These are phyloP conservation scores for Hermatobates lingyangjiaoensis DNA, from an alignment of 1,140 invertebrate species.

Conservation along the genomic window DNA sequence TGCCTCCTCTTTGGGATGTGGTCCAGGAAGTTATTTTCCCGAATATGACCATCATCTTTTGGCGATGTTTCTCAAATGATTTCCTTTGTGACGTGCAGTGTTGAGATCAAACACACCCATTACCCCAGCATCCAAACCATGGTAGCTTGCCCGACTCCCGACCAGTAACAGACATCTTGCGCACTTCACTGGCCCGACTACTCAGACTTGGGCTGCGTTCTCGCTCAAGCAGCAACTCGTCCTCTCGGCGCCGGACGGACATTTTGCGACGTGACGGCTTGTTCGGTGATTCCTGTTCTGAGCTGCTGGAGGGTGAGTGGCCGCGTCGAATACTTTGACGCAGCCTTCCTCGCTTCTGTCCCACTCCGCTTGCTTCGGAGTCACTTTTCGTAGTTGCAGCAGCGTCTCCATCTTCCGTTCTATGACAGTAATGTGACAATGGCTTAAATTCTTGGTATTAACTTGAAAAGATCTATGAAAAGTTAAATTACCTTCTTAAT, in stretches of 20 bases:
- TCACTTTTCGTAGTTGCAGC: not conserved
- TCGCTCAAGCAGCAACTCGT: slow-evolving; percentile 12
- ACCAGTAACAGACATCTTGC: slow-evolving; percentile 18
- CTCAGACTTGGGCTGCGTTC: slow-evolving; percentile 20
- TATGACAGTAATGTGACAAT: too few relatives aligned
- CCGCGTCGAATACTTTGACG: slow-evolving; percentile 7
- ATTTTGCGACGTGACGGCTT: slow-evolving; percentile 15
- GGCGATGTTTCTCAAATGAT: too few relatives aligned
- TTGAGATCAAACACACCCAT: slow-evolving; percentile 25
- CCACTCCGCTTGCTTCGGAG: not conserved
- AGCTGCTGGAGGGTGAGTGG: slow-evolving; percentile 14
- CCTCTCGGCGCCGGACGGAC: slow-evolving; percentile 8
- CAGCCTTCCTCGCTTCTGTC: slow-evolving; percentile 2
- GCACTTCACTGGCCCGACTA: slow-evolving; percentile 16
- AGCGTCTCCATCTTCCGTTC: not conserved
- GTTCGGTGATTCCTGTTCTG: slow-evolving; percentile 19
- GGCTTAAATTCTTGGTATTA: too few relatives aligned
- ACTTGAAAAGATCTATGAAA: too few relatives aligned
- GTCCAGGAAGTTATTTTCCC: too few relatives aligned
- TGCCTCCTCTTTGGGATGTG: too few relatives aligned
- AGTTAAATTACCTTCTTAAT: too few relatives aligned
- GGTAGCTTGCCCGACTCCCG: slow-evolving; percentile 23
- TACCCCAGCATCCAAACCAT: slow-evolving; percentile 33
- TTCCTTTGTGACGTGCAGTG: too few relatives aligned
- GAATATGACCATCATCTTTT: too few relatives aligned